Evolutionary conservation across 2,797 vertebrate genomes (phyloP), one percentile per base, ranked within the genome.

Genomic region (Galagoides demidoff): DNA sequence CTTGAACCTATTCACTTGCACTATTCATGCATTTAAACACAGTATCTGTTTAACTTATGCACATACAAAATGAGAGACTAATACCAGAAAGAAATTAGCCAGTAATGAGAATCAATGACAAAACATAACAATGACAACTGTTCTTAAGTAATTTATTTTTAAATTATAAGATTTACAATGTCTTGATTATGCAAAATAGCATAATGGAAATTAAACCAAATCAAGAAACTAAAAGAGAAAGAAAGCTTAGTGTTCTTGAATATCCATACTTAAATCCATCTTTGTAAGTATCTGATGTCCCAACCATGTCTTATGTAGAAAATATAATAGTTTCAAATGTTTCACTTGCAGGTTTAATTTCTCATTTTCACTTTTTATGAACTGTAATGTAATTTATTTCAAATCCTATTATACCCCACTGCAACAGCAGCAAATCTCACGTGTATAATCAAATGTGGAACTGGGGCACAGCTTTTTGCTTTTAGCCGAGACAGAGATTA

Each of bases 161-260:
- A 98, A 97, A 94, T 98, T 98, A 98, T 97, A 98, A 77, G 97
- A 98, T 99, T 99, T 98, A 99, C 98, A 98, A 98, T 97, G 98
- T 89, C 95, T 98, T 99, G 98, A 98, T 99, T 98, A 98, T 98
- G 98, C 97, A 98, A 99, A 99, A 98, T 98, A 99, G 98, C 79
- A 66, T 98, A 98, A 98, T 98, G 93, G 98, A 97, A 98, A 98
- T 97, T 98, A 98, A 98, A 98, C 90, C 96, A 97, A 98, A 98
- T 98, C 97, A 95, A 98, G 95, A 98, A 98, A 98, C 95, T 64
- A 85, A 96, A 68, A 87, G 81, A 98, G 89, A 89, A 98, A 98
- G 93, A 96, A 98, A 97, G 98, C 96, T 97, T 78, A 85, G 83
- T 98, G 98, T 97, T 85, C 66, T 97, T 97, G 96, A 98, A 90